Conservation (phyloP, 2,888 invertebrate genomes). For the Pristionchus japonicus region DNA sequence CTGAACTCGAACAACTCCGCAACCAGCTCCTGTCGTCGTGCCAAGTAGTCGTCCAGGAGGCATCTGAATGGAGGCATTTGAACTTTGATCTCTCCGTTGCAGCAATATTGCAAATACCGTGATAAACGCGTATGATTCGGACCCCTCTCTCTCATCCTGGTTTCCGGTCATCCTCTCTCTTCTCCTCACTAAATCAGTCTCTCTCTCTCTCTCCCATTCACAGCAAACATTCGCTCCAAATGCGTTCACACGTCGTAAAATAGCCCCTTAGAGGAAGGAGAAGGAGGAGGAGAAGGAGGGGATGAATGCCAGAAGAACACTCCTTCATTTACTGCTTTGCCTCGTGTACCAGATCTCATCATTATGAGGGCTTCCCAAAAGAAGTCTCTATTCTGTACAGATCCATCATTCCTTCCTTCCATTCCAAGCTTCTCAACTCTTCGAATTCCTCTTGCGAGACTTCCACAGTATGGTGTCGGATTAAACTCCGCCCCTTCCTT, state of each 20-base stretch:
- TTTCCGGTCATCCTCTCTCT: neutral
- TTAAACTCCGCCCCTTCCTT: neutral
- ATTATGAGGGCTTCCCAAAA: too few relatives aligned
- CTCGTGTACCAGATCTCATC: neutral
- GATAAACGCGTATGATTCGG: too few relatives aligned
- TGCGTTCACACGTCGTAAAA: conserved; percentile 38
- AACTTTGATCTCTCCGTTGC: neutral
- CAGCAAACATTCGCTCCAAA: conserved; percentile 14
- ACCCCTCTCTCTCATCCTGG: neutral
- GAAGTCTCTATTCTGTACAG: too few relatives aligned
- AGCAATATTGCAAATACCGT: neutral
- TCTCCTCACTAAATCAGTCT: neutral
- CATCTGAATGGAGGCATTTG: conserved; percentile 53
- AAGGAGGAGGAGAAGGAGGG: neutral
- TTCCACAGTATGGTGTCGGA: neutral
- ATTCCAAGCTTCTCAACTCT: too few relatives aligned
- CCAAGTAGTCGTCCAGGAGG: conserved; percentile 55
- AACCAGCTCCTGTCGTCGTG: conserved; percentile 58
- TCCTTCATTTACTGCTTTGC: neutral
- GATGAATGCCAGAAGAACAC: neutral
- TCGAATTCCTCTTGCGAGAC: too few relatives aligned
- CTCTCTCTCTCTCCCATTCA: neutral
- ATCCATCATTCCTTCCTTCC: too few relatives aligned
- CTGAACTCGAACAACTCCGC: conserved; percentile 62
- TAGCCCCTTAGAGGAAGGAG: neutral